Conservation (phyloP, 2,797 vertebrate genomes). For the Graptemys geographica region DNA sequence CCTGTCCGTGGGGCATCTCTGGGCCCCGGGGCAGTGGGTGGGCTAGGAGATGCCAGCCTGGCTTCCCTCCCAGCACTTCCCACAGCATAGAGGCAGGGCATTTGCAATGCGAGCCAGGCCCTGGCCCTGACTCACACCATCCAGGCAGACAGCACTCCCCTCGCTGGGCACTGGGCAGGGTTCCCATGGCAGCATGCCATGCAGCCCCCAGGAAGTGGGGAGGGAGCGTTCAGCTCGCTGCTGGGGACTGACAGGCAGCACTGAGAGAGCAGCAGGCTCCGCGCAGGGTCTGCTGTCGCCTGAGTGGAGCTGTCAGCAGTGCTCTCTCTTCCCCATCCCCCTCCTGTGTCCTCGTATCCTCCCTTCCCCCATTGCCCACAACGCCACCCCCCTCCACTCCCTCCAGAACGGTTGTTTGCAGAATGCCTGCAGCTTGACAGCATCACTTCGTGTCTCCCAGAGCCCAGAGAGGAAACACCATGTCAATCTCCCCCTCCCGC, state of each 20-base stretch:
- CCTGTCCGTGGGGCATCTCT: background rate
- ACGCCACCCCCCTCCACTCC: too few relatives aligned
- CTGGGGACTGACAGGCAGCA: conserved; percentile 4
- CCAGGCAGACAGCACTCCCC: background rate
- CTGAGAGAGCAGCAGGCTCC: background rate
- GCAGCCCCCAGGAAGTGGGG: background rate
- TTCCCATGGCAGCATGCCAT: background rate
- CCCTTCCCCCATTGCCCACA: background rate
- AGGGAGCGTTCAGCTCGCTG: background rate
- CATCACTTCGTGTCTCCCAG: background rate
- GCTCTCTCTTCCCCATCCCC: background rate
- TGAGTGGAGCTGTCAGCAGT: background rate
- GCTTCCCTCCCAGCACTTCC: background rate
- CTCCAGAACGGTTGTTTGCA: background rate
- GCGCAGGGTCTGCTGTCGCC: background rate
- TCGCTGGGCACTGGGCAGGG: background rate
- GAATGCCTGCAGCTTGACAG: background rate
- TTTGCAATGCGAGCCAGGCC: background rate
- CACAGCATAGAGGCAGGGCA: background rate
- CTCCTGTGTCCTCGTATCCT: background rate
- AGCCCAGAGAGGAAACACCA: background rate
- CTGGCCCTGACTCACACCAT: background rate
- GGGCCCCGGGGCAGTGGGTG: background rate
- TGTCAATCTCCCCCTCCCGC: fast-evolving
- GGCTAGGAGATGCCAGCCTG: background rate